These are phyloP conservation scores for Hippocampus barbouri DNA, from an alignment of 2,113 vertebrate species.

Conservation along the genomic window DNA sequence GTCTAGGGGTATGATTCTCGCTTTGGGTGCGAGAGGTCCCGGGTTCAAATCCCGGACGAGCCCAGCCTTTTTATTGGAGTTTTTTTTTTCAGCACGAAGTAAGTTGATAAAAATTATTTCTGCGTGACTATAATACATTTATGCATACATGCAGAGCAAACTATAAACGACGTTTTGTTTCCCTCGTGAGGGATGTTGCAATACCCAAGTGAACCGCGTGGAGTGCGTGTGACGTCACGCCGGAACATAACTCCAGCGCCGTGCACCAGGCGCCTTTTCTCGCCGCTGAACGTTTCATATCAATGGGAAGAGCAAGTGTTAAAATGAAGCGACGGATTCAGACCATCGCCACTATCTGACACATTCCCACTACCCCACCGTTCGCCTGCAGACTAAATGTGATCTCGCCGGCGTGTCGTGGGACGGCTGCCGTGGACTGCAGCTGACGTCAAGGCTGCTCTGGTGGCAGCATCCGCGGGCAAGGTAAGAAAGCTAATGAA, in stretches of 20 bases:
- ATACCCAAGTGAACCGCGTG: not conserved
- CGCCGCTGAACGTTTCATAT: not conserved
- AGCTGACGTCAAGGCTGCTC: conserved; percentile 29
- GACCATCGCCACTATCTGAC: not conserved
- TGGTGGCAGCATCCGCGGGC: conserved; percentile 39
- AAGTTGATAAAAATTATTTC: not conserved
- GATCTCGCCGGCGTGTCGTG: not conserved
- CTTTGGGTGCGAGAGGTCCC: conserved; percentile 79
- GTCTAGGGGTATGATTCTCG: conserved; percentile 79
- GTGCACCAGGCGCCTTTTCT: not conserved
- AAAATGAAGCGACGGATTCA: too few relatives aligned
- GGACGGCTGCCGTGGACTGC: conserved; percentile 2
- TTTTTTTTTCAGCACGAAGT: too few relatives aligned
- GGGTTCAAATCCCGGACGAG: conserved; percentile 78
- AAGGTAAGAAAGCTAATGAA: conserved; percentile 54
- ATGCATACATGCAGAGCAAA: not conserved
- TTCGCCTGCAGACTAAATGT: not conserved
- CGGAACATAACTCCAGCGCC: not conserved
- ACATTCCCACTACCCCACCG: not conserved
- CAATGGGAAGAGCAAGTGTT: conserved; percentile 4
- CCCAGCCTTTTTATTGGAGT: conserved; percentile 24
- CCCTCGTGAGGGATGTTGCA: not conserved
- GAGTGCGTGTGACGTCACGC: not conserved
- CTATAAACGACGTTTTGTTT: too few relatives aligned
- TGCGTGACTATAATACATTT: not conserved